Conservation (phyloP, 2,888 invertebrate genomes). For the Teleiodes luculella region DNA sequence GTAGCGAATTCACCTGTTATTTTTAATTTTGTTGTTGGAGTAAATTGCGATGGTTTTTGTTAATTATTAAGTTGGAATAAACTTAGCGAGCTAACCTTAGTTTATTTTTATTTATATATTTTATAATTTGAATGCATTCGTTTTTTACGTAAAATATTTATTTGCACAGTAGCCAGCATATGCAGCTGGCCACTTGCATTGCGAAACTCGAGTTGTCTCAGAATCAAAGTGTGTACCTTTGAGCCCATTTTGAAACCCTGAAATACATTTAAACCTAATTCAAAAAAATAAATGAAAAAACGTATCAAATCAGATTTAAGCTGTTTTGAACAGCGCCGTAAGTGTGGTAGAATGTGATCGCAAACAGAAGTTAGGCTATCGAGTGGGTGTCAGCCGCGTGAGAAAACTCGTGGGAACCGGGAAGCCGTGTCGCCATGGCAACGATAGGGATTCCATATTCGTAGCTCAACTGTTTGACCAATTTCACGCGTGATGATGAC, state of each 20-base stretch:
- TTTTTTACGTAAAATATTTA: too few relatives aligned
- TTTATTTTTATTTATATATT: too few relatives aligned
- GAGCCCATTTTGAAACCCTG: too few relatives aligned
- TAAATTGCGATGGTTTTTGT: too few relatives aligned
- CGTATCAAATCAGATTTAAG: slow-evolving; percentile 11
- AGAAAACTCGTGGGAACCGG: slow-evolving; percentile 34
- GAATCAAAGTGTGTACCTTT: too few relatives aligned
- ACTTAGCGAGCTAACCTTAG: too few relatives aligned
- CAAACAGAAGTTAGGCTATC: slow-evolving; percentile 28
- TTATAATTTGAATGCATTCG: too few relatives aligned
- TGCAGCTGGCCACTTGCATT: too few relatives aligned
- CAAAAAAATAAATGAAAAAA: background rate
- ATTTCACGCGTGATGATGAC: background rate
- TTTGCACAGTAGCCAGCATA: too few relatives aligned
- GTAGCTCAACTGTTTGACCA: background rate
- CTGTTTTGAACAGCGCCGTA: slow-evolving; percentile 1
- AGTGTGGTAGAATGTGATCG: slow-evolving; percentile 19
- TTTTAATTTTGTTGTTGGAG: background rate
- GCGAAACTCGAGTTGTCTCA: too few relatives aligned
- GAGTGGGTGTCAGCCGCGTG: slow-evolving; percentile 31
- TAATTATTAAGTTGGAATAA: too few relatives aligned
- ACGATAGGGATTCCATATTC: background rate
- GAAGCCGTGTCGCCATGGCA: background rate
- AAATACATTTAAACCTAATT: too few relatives aligned
- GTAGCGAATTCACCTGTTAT: background rate